A percentile compares a stretch with the other conserved stretches of the same genome.
phyloP scores from a whole-genome alignment of 2,888 invertebrate genomes.

The Spilosoma lubricipeda region DNA sequence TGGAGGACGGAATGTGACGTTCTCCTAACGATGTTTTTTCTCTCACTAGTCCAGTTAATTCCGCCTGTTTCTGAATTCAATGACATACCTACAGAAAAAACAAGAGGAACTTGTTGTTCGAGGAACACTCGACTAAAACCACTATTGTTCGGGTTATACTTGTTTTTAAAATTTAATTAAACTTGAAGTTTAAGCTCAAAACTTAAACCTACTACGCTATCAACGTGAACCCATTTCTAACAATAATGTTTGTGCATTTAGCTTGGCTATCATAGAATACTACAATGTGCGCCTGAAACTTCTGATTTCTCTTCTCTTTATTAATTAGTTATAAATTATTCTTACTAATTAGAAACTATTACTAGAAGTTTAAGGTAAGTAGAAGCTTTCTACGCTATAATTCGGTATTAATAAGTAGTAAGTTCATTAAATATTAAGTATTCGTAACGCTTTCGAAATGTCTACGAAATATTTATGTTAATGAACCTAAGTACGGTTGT shows the following conservation, averaged over 20 bases:
- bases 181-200: not conserved
- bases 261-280: too few species aligned
- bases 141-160: not conserved
- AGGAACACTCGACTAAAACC: not conserved
- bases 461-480: too few species aligned
- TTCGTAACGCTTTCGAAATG: too few species aligned
- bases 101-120: slow-evolving; percentile 19
- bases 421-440: too few species aligned
- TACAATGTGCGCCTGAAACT: too few species aligned
- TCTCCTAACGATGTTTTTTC: slow-evolving; percentile 56
- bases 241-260: not conserved
- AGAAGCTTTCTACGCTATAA: too few species aligned
- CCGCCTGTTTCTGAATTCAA: slow-evolving; percentile 40
- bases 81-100: slow-evolving; percentile 31
- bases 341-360: too few species aligned
- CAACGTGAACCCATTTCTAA: not conserved
- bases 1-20: slow-evolving; percentile 48
- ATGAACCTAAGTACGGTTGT: too few species aligned
- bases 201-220: not conserved
- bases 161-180: not conserved
- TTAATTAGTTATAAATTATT: too few species aligned
- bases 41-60: slow-evolving; percentile 48
- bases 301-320: too few species aligned
- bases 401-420: too few species aligned
- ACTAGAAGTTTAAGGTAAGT: too few species aligned